Conservation (phyloP, 2,113 vertebrate species). For the Podocnemis expansa region DNA sequence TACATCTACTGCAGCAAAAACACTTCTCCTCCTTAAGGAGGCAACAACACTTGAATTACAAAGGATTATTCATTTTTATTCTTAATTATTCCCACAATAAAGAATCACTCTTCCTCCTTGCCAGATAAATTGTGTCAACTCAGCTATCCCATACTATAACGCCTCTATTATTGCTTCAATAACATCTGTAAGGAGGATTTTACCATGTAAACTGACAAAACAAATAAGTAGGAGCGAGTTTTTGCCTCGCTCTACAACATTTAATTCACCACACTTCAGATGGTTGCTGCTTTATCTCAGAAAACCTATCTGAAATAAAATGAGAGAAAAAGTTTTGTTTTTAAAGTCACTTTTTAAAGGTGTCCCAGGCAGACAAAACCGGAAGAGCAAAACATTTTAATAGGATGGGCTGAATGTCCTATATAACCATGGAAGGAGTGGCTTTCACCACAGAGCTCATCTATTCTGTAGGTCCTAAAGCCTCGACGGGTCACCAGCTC, state of each 20-base stretch:
- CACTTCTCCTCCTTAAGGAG: neutral
- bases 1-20: neutral
- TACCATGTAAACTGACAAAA: neutral
- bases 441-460: neutral
- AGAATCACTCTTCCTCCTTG: neutral
- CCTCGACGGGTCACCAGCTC: neutral
- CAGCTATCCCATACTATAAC: neutral
- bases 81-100: neutral
- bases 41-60: neutral
- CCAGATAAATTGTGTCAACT: neutral
- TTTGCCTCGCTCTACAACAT: neutral
- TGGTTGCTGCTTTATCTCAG: neutral
- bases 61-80: neutral
- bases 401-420: neutral
- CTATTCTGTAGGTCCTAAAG: neutral
- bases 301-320: neutral
- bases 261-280: neutral
- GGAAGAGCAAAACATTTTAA: neutral
- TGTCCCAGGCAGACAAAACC: neutral
- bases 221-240: neutral
- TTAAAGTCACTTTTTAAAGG: neutral
- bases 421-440: neutral
- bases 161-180: neutral
- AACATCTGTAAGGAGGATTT: neutral
- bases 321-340: neutral